Evolutionary conservation across 2,888 invertebrate species (phyloP).

Genomic region (Pharmacophagus antenor): DNA sequence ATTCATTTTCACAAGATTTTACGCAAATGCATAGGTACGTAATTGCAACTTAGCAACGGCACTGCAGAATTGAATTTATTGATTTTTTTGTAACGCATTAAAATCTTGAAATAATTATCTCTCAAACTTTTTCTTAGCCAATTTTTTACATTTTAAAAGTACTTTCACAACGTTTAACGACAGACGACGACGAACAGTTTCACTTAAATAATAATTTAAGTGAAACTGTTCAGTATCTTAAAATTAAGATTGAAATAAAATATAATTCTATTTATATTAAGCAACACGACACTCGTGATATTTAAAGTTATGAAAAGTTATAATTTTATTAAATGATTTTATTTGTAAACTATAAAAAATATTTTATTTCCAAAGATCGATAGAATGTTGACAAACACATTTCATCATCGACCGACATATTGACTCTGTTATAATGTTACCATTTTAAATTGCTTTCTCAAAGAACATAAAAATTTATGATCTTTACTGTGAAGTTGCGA

Average conservation of each 20-base stretch:
- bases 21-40: conserved; percentile 29
- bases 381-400: conserved; percentile 74
- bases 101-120: conserved; percentile 30
- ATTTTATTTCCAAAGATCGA: conserved; percentile 49
- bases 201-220: background rate
- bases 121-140: background rate
- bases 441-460: conserved; percentile 39
- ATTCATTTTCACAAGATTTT: conserved; percentile 35
- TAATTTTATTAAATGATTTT: background rate
- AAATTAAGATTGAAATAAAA: background rate
- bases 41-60: conserved; percentile 52
- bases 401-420: conserved; percentile 41
- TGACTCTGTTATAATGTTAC: conserved; percentile 51
- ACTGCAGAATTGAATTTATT: conserved; percentile 54
- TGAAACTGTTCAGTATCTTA: background rate
- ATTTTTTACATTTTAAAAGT: conserved; percentile 1
- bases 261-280: background rate
- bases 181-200: conserved; percentile 6
- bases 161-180: conserved; percentile 4
- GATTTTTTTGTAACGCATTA: conserved; percentile 40
- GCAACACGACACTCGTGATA: background rate
- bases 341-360: conserved; percentile 15
- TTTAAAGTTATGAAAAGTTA: background rate
- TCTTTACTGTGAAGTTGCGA: too few relatives aligned
- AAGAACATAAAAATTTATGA: too few relatives aligned